phyloP scores from a whole-genome alignment of 64 coral and sea anemone species.

The Cladopsammia gracilis region DNA sequence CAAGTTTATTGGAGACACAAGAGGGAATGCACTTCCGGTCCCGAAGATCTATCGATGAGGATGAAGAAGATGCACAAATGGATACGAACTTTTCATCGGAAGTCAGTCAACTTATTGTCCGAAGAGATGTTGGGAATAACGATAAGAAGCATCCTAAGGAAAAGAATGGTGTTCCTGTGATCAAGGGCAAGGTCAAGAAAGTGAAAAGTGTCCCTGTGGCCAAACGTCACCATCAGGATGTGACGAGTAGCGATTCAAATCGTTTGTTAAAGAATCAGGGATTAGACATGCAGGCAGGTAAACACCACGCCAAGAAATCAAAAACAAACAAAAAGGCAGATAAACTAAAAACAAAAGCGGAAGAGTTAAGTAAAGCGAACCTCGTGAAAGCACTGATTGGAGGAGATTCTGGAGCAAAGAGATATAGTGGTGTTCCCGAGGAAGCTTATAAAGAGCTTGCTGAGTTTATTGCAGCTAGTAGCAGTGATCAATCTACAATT shows the following conservation, averaged over 20 bases:
- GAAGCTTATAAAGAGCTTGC: slow-evolving; percentile 8
- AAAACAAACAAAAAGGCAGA: neutral
- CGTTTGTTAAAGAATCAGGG: slow-evolving; percentile 1
- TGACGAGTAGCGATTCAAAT: neutral
- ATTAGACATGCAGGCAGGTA: neutral
- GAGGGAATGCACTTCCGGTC: slow-evolving; percentile 6
- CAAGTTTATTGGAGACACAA: neutral
- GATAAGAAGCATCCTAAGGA: neutral
- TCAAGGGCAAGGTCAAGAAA: neutral
- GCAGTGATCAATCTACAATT: neutral
- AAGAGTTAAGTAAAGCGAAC: slow-evolving; percentile 25
- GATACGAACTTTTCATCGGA: slow-evolving; percentile 18
- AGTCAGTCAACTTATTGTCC: neutral
- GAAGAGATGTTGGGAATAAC: neutral
- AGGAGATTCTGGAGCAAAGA: neutral
- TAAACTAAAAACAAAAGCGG: neutral
- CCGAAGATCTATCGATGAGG: slow-evolving; percentile 7
- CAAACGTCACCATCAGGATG: neutral
- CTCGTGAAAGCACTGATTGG: slow-evolving; percentile 36
- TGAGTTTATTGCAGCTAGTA: slow-evolving; percentile 1
- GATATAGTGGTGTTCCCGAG: neutral
- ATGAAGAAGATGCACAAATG: neutral
- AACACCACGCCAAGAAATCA: neutral
- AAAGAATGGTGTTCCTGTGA: neutral
- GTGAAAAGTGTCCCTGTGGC: neutral